Evolutionary conservation across 2,797 vertebrate species (phyloP), one percentile per base, ranked within the genome.

Genomic region (Tachyglossus aculeatus): DNA sequence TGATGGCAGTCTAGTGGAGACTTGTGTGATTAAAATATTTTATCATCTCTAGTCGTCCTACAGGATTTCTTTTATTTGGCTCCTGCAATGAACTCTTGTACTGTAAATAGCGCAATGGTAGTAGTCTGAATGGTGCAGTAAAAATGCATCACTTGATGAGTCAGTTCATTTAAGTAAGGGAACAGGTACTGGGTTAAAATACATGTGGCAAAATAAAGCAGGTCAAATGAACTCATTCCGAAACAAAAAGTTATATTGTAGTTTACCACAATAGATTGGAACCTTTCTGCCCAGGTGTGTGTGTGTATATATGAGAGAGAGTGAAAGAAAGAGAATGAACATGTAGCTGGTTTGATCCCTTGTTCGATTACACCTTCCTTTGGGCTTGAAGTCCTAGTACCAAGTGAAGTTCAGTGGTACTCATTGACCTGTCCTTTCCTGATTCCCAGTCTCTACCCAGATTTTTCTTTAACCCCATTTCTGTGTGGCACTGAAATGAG

Each of bases 91-190:
- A 77, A 77, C 69, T 77, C 57, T 74, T 74, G 63, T 71, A 57
- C 72, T 61, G 11, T 70, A 84, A 86, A 82, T 70, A 79, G 70
- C 81, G 19, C 22, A 74, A 65, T 29, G 71, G 51, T 63, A 21
- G 34, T 56, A 36, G 16, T 64, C 62, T 78, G 80, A 88, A 86
- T 25, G 69, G 36, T 80, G 53, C 56, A 81, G 62, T 77, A 74
- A 77, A 88, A 77, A 80, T 47, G 43, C 53, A 77, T 82, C 69
- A 78, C 77, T 74, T 64, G 57, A 76, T 84, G 77, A 80, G 54
- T 81, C 79, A 70, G 68, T 81, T 71, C 79, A 64, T 84, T 82
- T 82, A 70, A 78, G 81, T 70, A 81, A 67, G 53, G 81, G 52
- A 70, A 6, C 6, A 85, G 41, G 14, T 52, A 59, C 71, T 38